phyloP scores from a whole-genome alignment of 2,113 vertebrate species.

The Ariopsis seemanni region DNA sequence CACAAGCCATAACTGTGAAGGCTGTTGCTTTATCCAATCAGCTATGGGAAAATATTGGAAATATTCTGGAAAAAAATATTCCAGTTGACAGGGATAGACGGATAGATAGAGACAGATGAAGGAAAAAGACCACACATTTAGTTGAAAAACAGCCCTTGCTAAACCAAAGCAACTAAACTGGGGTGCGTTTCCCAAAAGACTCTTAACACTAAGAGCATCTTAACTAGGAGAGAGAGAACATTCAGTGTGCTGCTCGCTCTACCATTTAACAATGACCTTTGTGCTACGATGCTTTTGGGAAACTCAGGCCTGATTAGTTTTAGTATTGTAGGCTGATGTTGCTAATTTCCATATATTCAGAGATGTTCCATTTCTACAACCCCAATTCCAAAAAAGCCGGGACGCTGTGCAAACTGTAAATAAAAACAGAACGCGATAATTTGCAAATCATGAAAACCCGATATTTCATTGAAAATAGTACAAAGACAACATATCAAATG shows the following conservation, averaged over 20 bases:
- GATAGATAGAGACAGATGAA: neutral
- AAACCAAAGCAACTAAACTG: constrained; percentile 22
- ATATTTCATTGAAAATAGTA: too few relatives aligned
- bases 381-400: too few relatives aligned
- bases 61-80: neutral
- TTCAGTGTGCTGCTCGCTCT: too few relatives aligned
- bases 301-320: neutral
- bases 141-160: neutral
- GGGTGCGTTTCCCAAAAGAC: too few relatives aligned
- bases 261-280: too few relatives aligned
- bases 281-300: too few relatives aligned
- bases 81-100: neutral
- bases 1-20: neutral
- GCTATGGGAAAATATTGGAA: neutral
- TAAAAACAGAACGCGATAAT: too few relatives aligned
- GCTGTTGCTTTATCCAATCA: neutral
- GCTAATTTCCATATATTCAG: constrained; percentile 15
- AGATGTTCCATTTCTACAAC: constrained; percentile 14
- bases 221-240: too few relatives aligned
- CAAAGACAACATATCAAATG: too few relatives aligned
- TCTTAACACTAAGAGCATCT: too few relatives aligned
- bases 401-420: too few relatives aligned
- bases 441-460: too few relatives aligned
- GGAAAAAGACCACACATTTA: neutral
- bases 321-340: constrained; percentile 45